phyloP scores from a whole-genome alignment of 1,140 invertebrate species.

The Sitophilus oryzae region DNA sequence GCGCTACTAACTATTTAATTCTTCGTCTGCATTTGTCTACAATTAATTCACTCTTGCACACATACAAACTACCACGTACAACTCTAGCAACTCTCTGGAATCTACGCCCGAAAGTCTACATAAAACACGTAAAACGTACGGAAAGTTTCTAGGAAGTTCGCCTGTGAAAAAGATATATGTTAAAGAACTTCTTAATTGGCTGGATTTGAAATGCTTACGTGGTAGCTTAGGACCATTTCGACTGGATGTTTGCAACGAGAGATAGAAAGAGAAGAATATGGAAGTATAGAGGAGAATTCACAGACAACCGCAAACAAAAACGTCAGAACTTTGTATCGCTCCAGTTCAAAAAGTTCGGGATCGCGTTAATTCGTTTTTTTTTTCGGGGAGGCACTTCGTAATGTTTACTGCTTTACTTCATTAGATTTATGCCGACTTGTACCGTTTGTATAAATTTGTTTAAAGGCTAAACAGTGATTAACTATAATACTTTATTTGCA shows the following conservation, averaged over 20 bases:
- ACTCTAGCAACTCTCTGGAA: no score
- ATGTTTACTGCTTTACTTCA: no score
- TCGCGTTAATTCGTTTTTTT: neutral
- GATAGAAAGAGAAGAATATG: constrained; percentile 14
- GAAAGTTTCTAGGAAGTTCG: neutral
- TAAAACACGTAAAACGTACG: neutral
- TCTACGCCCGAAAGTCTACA: no score
- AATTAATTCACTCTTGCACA: no score
- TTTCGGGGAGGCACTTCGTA: no score
- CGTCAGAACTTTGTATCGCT: constrained; percentile 9
- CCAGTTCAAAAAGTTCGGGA: constrained; percentile 2
- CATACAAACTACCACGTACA: no score
- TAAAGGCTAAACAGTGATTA: no score
- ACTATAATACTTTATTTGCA: no score
- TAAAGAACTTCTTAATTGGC: neutral
- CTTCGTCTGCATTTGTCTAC: no score
- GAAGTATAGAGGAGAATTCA: constrained; percentile 12
- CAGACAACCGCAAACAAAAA: constrained; percentile 10
- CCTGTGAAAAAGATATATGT: neutral
- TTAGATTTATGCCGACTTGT: no score
- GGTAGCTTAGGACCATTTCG: neutral
- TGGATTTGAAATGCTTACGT: neutral
- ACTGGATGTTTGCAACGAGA: constrained; percentile 19
- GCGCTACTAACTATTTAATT: no score
- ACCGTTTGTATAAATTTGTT: no score